A percentile compares a stretch with the other conserved stretches of the same genome.
These are phyloP conservation scores for Malurus melanocephalus DNA, from an alignment of 2,113 vertebrate species.

Conservation along the genomic window DNA sequence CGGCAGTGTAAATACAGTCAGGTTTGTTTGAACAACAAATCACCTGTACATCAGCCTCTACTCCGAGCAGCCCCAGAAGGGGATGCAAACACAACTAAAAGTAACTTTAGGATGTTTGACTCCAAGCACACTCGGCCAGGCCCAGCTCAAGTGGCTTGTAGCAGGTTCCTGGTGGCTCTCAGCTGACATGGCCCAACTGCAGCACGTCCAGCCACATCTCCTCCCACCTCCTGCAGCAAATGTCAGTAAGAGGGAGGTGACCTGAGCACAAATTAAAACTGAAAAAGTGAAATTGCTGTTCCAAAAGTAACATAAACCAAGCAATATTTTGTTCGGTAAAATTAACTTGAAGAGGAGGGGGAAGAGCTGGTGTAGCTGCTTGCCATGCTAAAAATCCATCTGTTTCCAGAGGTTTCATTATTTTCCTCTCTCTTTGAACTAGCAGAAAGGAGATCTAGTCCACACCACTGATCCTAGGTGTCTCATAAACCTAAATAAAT, in stretches of 20 bases:
- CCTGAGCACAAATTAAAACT: background rate
- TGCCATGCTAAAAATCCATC: background rate
- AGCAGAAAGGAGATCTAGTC: background rate
- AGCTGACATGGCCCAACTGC: background rate
- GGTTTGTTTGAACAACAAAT: slow-evolving; percentile 1
- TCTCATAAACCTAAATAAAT: background rate
- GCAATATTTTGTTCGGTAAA: background rate
- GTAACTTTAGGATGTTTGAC: background rate
- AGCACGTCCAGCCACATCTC: background rate
- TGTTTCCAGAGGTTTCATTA: background rate
- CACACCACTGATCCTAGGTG: background rate
- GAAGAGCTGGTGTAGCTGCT: background rate
- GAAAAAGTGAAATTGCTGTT: background rate
- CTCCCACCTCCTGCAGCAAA: background rate
- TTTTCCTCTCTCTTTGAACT: background rate
- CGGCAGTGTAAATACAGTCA: background rate
- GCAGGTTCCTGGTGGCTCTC: background rate
- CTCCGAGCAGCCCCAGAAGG: background rate
- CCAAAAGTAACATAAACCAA: background rate
- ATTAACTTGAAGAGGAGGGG: background rate
- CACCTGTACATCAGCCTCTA: background rate
- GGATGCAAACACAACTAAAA: background rate
- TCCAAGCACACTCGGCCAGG: background rate
- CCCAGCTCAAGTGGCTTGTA: background rate
- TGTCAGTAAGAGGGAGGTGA: background rate